Percentiles rank a stretch among this genome's conserved stretches.
These are phyloP conservation scores for Motacilla alba DNA, from an alignment of 2,113 vertebrate genomes.

Conservation along the genomic window DNA sequence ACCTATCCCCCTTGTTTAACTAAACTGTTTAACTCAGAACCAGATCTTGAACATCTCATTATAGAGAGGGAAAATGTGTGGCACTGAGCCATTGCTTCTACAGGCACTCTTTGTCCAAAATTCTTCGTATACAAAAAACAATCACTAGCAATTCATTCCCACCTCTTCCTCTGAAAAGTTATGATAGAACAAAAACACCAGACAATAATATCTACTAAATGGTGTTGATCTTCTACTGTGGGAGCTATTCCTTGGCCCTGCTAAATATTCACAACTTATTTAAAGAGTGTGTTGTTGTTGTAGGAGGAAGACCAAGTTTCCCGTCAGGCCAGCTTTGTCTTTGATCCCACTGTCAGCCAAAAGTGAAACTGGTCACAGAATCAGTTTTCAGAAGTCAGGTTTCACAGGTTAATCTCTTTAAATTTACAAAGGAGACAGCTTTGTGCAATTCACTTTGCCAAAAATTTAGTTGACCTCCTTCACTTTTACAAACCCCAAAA, in stretches of 20 bases:
- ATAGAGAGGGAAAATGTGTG: rapidly evolving
- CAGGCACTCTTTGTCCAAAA: not conserved
- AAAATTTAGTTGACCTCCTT: not conserved
- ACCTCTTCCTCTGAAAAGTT: not conserved
- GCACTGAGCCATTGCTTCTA: not conserved
- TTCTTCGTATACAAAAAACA: not conserved
- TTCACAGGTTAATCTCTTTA: not conserved
- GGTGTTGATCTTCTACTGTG: not conserved
- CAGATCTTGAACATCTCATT: not conserved
- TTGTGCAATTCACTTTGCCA: not conserved
- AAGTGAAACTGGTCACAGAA: not conserved
- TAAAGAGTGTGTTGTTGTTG: not conserved
- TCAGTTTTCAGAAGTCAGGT: not conserved
- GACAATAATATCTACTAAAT: not conserved
- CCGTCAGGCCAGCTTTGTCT: not conserved
- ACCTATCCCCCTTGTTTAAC: not conserved
- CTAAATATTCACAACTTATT: not conserved
- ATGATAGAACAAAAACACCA: not conserved
- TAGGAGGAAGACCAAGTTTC: not conserved
- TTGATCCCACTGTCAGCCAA: not conserved
- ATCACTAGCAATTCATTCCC: not conserved
- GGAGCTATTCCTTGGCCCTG: not conserved
- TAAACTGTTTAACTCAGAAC: not conserved
- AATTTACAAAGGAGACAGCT: not conserved
- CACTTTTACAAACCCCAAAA: not conserved